A percentile compares a stretch with the other conserved stretches of the same genome.
These are phyloP conservation scores for Diploptera punctata DNA, from an alignment of 2,888 invertebrate species.

Conservation along the genomic window DNA sequence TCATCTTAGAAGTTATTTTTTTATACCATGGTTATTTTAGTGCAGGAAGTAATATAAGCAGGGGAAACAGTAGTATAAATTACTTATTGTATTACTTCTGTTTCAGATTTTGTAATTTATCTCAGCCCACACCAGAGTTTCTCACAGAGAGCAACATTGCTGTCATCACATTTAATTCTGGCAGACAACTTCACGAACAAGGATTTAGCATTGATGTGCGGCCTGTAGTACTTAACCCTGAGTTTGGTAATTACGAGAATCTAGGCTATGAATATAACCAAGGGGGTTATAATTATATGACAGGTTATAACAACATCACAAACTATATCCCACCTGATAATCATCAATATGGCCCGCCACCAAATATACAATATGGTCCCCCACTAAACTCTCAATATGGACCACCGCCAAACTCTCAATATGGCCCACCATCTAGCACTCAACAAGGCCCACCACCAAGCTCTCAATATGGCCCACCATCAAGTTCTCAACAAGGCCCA, in stretches of 20 bases:
- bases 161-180: background rate
- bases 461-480: too few relatives aligned
- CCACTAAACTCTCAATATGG: background rate
- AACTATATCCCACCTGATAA: background rate
- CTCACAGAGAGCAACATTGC: slow-evolving; percentile 5
- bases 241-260: too few relatives aligned
- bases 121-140: background rate
- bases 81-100: too few relatives aligned
- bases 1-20: too few relatives aligned
- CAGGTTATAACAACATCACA: background rate
- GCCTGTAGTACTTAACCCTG: background rate
- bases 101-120: slow-evolving; percentile 14
- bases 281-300: background rate
- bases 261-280: background rate
- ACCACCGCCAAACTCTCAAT: too few relatives aligned
- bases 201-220: background rate
- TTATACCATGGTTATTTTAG: too few relatives aligned
- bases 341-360: background rate
- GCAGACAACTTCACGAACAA: background rate
- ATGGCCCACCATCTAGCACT: too few relatives aligned
- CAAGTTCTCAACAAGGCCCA: too few relatives aligned
- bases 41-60: too few relatives aligned
- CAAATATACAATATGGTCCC: background rate
- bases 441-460: too few relatives aligned
- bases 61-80: too few relatives aligned